Evolutionary conservation across 2,888 invertebrate species (phyloP), one percentile per base, ranked within the genome.

Genomic region (Drosophila rubida): DNA sequence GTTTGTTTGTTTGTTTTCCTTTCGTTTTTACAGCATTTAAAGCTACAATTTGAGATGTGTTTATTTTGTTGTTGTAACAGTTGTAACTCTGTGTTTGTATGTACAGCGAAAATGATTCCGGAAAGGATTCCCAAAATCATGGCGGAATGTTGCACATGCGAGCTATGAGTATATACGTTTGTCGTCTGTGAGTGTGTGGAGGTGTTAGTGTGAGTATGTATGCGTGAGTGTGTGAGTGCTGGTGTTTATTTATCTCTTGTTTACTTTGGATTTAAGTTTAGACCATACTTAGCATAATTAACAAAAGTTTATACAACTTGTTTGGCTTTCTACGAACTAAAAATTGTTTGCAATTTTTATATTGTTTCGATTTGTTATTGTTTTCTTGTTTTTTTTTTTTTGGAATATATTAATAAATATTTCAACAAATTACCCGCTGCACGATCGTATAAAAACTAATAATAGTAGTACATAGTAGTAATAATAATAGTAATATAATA

Each of bases 21-120:
- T 65, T 84, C 3, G 11, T 8, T 51, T 65, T 54, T 87, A 81
- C 77, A 85, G 69, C 66, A 46, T 87, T 84, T 84, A 89, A 89
- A 88, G 89, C 89, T 89, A 85, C 68, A 73, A 59, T 75, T 75
- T 84, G 82, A 85, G 87, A 81, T 82, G 83, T 69, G 66, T 60
- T 53, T 41, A 23, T 32, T 32, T 32, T 32, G 32, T 32, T 63
- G 13, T 57, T 57, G 51, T 61, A 37, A 48, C 45, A 66, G 58
- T 69, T 64, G 71, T 9, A 55, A 78, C 25, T 55, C 64, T 50
- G 35, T 53, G 50, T 72, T 13, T 73, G 51, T 79, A 80, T 87
- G 75, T 88, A 88, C 81, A 81, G 86, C 72, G 67, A 64, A 59
- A 59, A 41, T 58, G 30, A 27, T 23, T 46, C 14, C 9, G 59